Evolutionary conservation across 2,888 invertebrate genomes (phyloP), one percentile per base, ranked within the genome.

Genomic region (Sphaerophoria taeniata): DNA sequence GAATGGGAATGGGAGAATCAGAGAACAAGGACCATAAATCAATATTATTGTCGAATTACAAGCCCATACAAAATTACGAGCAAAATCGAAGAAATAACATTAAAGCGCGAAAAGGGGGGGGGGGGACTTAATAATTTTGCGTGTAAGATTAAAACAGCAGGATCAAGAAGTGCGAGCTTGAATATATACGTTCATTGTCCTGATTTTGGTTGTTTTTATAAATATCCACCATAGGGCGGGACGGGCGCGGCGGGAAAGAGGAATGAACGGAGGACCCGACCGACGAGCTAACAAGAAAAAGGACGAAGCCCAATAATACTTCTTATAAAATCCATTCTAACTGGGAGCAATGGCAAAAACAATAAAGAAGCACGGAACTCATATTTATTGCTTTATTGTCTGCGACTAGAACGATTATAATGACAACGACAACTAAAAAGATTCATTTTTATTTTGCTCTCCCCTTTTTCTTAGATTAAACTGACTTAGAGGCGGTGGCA

Each of bases 21-120:
- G 39, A 24, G 24, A 24, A 24, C 24, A 70, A 34, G 33, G 58
- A 39, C 67, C 49, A 67, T 84, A 84, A 76, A 84, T 84, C 84
- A 84, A 84, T 60, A 84, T 84, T 71, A 84, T 84, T 80, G 75
- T 80, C 84, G 75, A 80, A 84, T 84, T 84, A 84, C 72, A 76
- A 76, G 80, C 51, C 80, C 51, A 80, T 84, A 76, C 71, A 53
- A 36, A 45, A 63, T 67, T 56, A 71, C 60, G 71, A 33, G 47
- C 63, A 53, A 58, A 79, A 73, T 70, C 73, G 71, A 70, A 76
- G 63, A 70, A 69, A 39, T 31, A 53, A 58, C 55, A 45, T 43
- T 49, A 33, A 31, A 43, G 11, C 11, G n/a, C n/a, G n/a, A n/a
- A 55, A 39, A 49, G 56, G 43, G 43, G 0, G 9, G 12, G 9